Evolutionary conservation across 2,797 vertebrate species (phyloP).

Genomic region (Pipistrellus pipistrellus): DNA sequence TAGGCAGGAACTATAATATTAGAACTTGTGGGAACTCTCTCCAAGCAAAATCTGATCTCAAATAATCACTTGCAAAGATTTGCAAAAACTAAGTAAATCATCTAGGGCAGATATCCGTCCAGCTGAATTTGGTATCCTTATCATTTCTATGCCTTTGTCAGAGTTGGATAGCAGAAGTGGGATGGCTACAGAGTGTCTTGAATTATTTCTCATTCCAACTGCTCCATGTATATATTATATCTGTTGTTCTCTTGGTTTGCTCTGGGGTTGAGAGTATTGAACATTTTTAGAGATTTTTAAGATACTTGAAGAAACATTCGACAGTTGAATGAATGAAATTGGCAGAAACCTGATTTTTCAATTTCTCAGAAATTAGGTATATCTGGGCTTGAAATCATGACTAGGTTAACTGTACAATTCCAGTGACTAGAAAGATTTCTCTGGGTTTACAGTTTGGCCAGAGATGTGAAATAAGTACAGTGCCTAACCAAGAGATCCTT

Average conservation of each 20-base stretch:
- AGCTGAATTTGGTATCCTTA: slow-evolving; percentile 14
- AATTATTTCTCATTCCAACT: slow-evolving; percentile 42
- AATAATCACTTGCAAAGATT: slow-evolving; percentile 68
- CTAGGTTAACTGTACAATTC: background rate
- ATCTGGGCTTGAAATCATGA: background rate
- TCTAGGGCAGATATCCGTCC: slow-evolving; percentile 54
- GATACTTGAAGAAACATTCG: background rate
- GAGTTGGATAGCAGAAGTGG: slow-evolving; percentile 45
- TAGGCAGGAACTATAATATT: slow-evolving; percentile 56
- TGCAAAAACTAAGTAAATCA: slow-evolving; percentile 78
- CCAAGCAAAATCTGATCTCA: slow-evolving; percentile 61
- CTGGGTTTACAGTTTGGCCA: background rate
- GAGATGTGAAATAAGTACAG: background rate
- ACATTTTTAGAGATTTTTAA: slow-evolving; percentile 48
- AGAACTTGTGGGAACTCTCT: slow-evolving; percentile 15
- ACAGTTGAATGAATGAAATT: background rate
- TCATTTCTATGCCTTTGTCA: slow-evolving; percentile 28
- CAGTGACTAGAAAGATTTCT: background rate
- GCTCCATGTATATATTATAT: background rate
- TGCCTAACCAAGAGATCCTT: background rate
- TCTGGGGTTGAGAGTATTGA: background rate
- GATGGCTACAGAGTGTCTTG: background rate
- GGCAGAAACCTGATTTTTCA: slow-evolving; percentile 16
- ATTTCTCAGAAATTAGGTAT: background rate
- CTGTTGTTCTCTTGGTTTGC: slow-evolving; percentile 42